Evolutionary conservation across 35 echinoderm and acorn worm genomes (phyloP), one percentile per base, ranked within the genome.

Genomic region (Holothuria glaberrima): DNA sequence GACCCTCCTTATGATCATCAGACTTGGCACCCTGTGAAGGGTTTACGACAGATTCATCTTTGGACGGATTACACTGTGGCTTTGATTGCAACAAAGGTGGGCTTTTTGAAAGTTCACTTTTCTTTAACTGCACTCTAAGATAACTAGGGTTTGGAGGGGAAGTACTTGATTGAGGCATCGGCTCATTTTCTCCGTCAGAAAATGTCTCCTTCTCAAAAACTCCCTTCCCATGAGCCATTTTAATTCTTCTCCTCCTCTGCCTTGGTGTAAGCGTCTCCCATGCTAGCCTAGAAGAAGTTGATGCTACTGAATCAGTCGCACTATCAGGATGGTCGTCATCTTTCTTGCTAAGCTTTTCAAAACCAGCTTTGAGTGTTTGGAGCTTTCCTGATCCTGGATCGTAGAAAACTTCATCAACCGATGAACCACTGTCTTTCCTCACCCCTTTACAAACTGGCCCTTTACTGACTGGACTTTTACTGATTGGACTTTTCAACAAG

Each of bases 201-300:
- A 63, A 86, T 33, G 58, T 68, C 31, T 86, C 83, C 34, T 30
- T 64, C n/a, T 86, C 83, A n/a, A 66, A 46, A 56, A 68, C 59
- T 22, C 58, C 58, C 31, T 68, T 86, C 9, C 62, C 83, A 31
- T 86, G 83, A 28, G 89, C 89, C 94, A 97, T 91, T 74, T 89
- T 94, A 57, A 94, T 92, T 59, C 95, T 84, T 31, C 92, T 78
- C 61, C 89, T 84, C 45, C 92, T 80, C 81, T 97, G 95, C 19
- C 95, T 58, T 25, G 95, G 95, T 3, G 95, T 97, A 48, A 97
- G 83, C 22, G 84, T 50, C 63, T 97, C 95, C 95, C 95, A 97
- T 0, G 95, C 95, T 5, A 97, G 92, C 30, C 95, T 79, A 52
- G 95, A 94, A 19, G 88, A 90, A 3, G 83, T 68, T 60, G 89